Evolutionary conservation across 2,113 vertebrate genomes (phyloP).

Genomic region (Apteryx owenii): DNA sequence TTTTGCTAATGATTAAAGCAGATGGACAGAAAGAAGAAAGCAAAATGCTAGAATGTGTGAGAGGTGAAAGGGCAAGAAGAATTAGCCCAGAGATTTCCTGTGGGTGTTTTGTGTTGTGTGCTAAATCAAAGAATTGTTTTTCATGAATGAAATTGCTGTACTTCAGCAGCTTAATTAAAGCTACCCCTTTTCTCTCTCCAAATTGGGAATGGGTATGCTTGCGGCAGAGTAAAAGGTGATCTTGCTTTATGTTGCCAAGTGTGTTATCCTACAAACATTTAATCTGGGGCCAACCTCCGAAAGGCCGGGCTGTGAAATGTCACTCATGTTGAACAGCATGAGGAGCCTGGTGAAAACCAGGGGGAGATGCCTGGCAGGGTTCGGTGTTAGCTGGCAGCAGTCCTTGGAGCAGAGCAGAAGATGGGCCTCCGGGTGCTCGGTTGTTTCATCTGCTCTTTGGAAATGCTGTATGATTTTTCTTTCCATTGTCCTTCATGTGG

Average conservation of each 20-base stretch:
- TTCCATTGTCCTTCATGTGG: accelerated
- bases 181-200: slow-evolving; percentile 50
- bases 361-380: background rate
- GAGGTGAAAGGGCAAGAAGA: slow-evolving; percentile 83
- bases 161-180: slow-evolving; percentile 71
- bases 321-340: accelerated
- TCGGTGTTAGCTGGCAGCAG: background rate
- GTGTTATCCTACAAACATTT: background rate
- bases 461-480: background rate
- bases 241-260: background rate
- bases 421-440: too few species aligned
- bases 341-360: accelerated
- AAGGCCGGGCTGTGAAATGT: background rate
- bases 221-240: background rate
- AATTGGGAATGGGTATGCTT: background rate
- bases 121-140: slow-evolving; percentile 76
- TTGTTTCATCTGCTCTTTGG: background rate
- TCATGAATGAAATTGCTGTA: slow-evolving; percentile 74
- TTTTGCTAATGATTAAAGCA: slow-evolving; percentile 84
- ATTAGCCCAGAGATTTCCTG: slow-evolving; percentile 83
- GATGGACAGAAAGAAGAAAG: slow-evolving; percentile 82
- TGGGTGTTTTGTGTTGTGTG: slow-evolving; percentile 74
- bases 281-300: accelerated
- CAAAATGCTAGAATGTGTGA: slow-evolving; percentile 83
- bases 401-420: background rate